These are phyloP conservation scores for Panopea generosa DNA, from an alignment of 2,888 invertebrate species.

Conservation along the genomic window DNA sequence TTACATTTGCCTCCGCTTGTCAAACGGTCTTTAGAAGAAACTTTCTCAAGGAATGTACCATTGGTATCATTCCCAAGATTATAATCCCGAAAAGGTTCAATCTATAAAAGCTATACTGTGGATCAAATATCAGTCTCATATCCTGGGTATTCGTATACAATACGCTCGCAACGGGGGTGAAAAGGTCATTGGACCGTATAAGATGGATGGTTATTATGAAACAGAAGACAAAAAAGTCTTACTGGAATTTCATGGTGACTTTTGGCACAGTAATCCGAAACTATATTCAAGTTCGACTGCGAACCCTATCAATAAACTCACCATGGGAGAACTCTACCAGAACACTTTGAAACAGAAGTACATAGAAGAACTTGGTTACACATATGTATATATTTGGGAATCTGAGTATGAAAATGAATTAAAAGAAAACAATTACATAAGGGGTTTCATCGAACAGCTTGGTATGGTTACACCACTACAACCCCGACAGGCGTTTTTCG, in stretches of 20 bases:
- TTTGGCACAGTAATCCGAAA: constrained; percentile 47
- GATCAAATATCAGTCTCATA: constrained; percentile 42
- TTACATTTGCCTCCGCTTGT: constrained; percentile 45
- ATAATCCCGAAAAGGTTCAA: constrained; percentile 50
- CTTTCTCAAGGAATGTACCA: constrained; percentile 31
- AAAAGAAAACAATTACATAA: constrained; percentile 47
- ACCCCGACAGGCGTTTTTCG: constrained; percentile 74
- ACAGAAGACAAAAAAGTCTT: constrained; percentile 31
- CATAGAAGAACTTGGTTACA: constrained; percentile 47
- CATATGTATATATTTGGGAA: constrained; percentile 66
- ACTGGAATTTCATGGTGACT: constrained; percentile 52
- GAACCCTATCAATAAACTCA: constrained; percentile 39
- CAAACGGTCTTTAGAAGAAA: constrained; percentile 38
- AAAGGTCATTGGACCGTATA: constrained; percentile 41
- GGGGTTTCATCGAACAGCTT: constrained; percentile 35
- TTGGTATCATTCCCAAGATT: constrained; percentile 53
- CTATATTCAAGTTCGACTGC: constrained; percentile 38
- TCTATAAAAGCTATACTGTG: constrained; percentile 54
- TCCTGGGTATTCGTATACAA: constrained; percentile 16
- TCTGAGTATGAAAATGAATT: constrained; percentile 56
- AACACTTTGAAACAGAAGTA: constrained; percentile 38
- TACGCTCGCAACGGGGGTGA: constrained; percentile 52
- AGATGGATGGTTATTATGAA: constrained; percentile 52
- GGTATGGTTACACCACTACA: constrained; percentile 55
- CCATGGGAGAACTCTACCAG: constrained; percentile 49